A percentile compares a stretch with the other conserved stretches of the same genome.
Evolutionary conservation across 1,140 invertebrate genomes (phyloP).

Genomic region (Drosophila mauritiana): DNA sequence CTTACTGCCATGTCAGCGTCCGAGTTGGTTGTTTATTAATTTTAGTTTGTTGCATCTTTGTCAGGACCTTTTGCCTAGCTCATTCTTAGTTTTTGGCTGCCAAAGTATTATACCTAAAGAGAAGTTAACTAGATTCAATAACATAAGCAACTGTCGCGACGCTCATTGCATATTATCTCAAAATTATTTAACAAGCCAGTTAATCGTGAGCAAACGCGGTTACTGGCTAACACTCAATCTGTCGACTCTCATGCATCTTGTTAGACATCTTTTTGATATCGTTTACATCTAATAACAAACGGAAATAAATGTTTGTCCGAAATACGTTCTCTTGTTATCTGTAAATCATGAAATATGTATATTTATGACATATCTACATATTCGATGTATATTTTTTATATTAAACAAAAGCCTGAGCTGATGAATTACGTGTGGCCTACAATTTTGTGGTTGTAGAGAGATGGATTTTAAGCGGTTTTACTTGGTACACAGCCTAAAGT

Average conservation of each 20-base stretch:
- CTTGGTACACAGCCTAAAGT: no score
- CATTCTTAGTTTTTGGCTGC: constrained; percentile 49
- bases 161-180: constrained; percentile 54
- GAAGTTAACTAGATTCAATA: constrained; percentile 27
- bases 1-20: constrained; percentile 67
- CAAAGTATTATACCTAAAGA: constrained; percentile 73
- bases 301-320: constrained; percentile 37
- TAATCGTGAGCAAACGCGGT: not conserved
- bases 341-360: constrained; percentile 55
- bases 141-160: constrained; percentile 24
- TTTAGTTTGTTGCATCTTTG: constrained; percentile 42
- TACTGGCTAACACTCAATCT: constrained; percentile 30
- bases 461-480: not conserved
- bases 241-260: constrained; percentile 51
- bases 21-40: constrained; percentile 62
- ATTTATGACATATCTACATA: constrained; percentile 51
- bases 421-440: constrained; percentile 5
- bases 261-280: constrained; percentile 49
- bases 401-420: constrained; percentile 66
- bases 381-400: constrained; percentile 74
- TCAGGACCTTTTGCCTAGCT: constrained; percentile 38
- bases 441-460: not conserved
- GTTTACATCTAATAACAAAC: constrained; percentile 46
- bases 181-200: constrained; percentile 45
- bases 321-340: constrained; percentile 65